Conservation (phyloP, 2,797 vertebrate genomes). For the Gallinago stenura region DNA sequence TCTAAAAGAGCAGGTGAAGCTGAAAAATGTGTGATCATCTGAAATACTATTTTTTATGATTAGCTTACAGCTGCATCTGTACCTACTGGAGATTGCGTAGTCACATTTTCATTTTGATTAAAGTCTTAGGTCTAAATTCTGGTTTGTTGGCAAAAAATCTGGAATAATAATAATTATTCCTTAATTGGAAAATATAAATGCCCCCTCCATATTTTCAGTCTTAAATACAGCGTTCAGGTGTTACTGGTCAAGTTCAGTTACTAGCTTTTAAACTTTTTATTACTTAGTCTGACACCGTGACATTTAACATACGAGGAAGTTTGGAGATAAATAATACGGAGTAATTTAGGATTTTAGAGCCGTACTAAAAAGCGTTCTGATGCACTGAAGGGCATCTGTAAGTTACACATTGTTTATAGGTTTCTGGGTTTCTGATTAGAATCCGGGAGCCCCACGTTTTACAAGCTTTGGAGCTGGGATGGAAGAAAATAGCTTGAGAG, state of each 20-base stretch:
- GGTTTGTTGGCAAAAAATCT: not conserved
- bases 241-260: constrained; percentile 50
- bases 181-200: constrained; percentile 36
- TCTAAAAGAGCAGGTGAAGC: constrained; percentile 52
- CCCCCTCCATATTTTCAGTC: constrained; percentile 23
- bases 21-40: constrained; percentile 44
- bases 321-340: constrained; percentile 71
- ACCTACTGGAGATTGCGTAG: not conserved
- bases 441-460: constrained; percentile 65
- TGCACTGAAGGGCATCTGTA: constrained; percentile 78
- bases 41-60: constrained; percentile 41
- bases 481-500: constrained; percentile 39
- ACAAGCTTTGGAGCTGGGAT: constrained; percentile 48
- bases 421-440: constrained; percentile 79
- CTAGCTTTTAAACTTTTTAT: constrained; percentile 78
- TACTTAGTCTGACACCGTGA: constrained; percentile 67
- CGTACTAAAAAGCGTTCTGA: constrained; percentile 66
- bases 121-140: not conserved
- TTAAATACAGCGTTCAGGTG: constrained; percentile 37
- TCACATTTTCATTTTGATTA: not conserved
- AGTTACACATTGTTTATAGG: constrained; percentile 79
- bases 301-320: constrained; percentile 75
- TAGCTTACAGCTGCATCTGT: not conserved
- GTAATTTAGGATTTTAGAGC: constrained; percentile 78
- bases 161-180: not conserved